Evolutionary conservation across 1,140 invertebrate species (phyloP).

Genomic region (Heliconius eleuchia): DNA sequence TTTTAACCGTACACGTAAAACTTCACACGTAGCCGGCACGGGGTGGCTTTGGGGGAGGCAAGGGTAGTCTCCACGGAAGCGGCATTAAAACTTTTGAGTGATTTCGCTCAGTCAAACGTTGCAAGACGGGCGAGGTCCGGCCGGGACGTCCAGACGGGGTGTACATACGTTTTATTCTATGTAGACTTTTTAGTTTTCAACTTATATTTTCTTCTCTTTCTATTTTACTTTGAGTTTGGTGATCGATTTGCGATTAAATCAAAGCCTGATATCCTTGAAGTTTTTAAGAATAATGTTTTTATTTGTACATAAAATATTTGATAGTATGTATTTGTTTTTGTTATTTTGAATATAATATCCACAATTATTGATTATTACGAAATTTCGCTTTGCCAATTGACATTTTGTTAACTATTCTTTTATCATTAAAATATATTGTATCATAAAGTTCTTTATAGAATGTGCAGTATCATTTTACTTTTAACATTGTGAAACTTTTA

Average conservation of each 20-base stretch:
- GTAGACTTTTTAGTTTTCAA: constrained; percentile 25
- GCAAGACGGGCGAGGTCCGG: constrained; percentile 66
- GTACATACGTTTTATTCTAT: constrained; percentile 36
- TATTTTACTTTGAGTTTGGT: constrained; percentile 28
- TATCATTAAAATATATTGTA: no score
- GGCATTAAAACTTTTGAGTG: constrained; percentile 80
- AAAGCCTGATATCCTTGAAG: background rate
- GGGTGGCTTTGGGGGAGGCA: constrained; percentile 39
- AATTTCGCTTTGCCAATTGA: no score
- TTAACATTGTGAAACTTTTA: no score
- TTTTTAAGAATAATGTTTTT: background rate
- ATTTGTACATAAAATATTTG: no score
- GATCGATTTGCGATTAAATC: constrained; percentile 1
- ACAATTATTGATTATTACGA: no score
- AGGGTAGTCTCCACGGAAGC: constrained; percentile 64
- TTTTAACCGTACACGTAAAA: constrained; percentile 43
- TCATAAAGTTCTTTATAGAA: no score
- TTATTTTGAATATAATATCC: no score
- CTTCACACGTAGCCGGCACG: constrained; percentile 43
- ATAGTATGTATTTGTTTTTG: no score
- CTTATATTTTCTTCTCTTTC: constrained; percentile 21
- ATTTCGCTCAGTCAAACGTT: constrained; percentile 78
- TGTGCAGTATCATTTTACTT: no score
- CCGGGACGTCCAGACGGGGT: constrained; percentile 47
- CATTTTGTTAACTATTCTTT: no score